Base-by-base conservation (phyloP, 2,888 invertebrate species). In the Ctena decussata region DNA sequence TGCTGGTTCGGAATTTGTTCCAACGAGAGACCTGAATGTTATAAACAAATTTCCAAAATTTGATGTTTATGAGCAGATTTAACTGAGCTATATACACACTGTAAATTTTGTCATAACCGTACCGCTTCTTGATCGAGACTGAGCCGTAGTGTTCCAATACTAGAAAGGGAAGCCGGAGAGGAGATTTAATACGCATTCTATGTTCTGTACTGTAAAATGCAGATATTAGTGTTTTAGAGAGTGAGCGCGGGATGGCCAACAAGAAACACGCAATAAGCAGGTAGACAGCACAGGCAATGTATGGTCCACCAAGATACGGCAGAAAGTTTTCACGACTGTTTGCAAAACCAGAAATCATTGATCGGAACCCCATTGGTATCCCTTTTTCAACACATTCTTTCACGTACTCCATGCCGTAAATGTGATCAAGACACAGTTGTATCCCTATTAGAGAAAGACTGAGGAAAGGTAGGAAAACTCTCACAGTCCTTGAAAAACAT, bases 1-100 rank as follows among this genome's bases (percentile, higher is more conserved):
- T 86, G 86, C 24, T 80, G 60, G 5, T 82, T 82, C 3, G 3
- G n/a, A 27, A 21, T 24, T 2, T 24, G 8, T 27, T 21, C 8
- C 65, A 32, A 11, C 35, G 32, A 12, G 5, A 21, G 1, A 35
- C 18, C 35, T 65, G 65, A 5, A 32, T 32, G 18, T 35, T 3
- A 35, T 35, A 11, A 1, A 65, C 65, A 35, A 35, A 30, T 30
- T 65, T 65, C 65, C 65, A 65, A 35, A 65, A 65, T 32, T 35
- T 65, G 0, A 1, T 35, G 35, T 65, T 65, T 21, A 65, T 11
- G 12, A 35, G 24, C 32, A 65, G 21, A 65, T 65, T 30, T 18
- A 32, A 32, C 18, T 35, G 65, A 32, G 35, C 32, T 18, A 65
- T 3, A 21, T 35, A 35, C 8, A 65, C 32, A 35, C 12, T 24